Evolutionary conservation across 2,113 vertebrate genomes (phyloP), one percentile per base, ranked within the genome.

Genomic region (Anolis sagrei): DNA sequence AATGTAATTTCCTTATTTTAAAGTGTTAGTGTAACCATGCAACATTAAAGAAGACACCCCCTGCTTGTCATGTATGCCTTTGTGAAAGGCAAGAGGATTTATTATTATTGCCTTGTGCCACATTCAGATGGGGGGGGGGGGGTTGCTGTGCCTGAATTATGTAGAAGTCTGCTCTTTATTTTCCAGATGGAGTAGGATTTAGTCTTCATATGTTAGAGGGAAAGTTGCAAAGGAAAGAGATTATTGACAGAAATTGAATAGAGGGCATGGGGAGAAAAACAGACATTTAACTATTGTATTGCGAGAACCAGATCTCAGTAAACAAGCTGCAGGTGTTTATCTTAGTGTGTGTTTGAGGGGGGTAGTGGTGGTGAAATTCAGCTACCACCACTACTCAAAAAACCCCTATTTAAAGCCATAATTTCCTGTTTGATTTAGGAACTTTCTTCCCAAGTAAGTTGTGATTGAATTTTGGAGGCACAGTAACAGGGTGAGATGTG

Each of bases 171-270:
- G 32, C 3, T 76, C 69, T 80, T 76, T 68, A 39, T 81, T 27
- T 49, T 79, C 81, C 54, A 83, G 81, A 73, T 87, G 81, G 74
- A 73, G 27, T 80, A 69, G 69, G 81, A 34, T 87, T 87, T 66
- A 73, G 18, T 23, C 23, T 51, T 87, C 16, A 62, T 51, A 51
- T 51, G 76, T 74, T 79, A 25, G n/a, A 86, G 44, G 44, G 72
- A 81, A 81, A 76, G 70, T 74, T 81, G 39, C 25, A 82, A 83
- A 44, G 61, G 72, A 44, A 51, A 69, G 44, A 76, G 75, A 69
- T 84, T 76, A 69, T 68, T 54, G 64, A 25, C n/a, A 29, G 44
- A 54, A 39, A 64, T 19, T 51, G 49, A 23, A 25, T 4, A 44
- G 13, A 10, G 13, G 77, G 21, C 32, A 13, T 32, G 23, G 48